Percentiles rank a stretch among this genome's conserved stretches.
phyloP scores from a whole-genome alignment of 2,797 vertebrate genomes.

The Sarcophilus harrisii region DNA sequence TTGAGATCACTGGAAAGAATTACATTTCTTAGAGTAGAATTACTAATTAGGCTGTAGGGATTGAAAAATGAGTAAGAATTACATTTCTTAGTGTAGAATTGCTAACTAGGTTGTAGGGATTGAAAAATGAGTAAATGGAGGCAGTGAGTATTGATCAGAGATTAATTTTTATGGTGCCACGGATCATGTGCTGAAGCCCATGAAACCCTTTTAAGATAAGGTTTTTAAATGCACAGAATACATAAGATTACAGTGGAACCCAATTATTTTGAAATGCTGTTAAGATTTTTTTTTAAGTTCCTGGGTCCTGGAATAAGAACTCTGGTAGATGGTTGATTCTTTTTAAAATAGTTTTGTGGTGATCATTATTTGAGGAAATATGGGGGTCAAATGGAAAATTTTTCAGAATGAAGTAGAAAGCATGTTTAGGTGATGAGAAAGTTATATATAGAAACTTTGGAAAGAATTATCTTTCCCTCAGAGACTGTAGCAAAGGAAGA shows the following conservation, averaged over 20 bases:
- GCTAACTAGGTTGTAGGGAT: background rate
- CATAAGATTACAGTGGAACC: background rate
- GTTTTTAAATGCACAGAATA: background rate
- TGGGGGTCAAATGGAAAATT: background rate
- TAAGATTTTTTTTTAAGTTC: background rate
- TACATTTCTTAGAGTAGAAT: background rate
- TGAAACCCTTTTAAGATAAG: background rate
- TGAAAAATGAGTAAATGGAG: background rate
- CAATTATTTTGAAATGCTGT: background rate
- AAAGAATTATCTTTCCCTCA: background rate
- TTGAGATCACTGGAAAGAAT: background rate
- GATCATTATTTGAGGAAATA: background rate
- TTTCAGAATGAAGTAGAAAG: background rate
- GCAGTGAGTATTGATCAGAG: background rate
- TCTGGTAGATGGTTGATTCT: background rate
- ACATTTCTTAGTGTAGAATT: background rate
- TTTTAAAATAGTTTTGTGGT: background rate
- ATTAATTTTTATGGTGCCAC: background rate
- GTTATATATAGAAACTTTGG: background rate
- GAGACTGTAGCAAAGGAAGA: background rate
- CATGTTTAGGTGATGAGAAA: background rate
- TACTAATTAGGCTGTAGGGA: background rate
- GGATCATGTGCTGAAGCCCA: background rate
- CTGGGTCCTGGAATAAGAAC: background rate
- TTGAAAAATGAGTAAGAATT: background rate